phyloP scores from a whole-genome alignment of 2,888 invertebrate genomes.

The Hirtodrosophila confusa region DNA sequence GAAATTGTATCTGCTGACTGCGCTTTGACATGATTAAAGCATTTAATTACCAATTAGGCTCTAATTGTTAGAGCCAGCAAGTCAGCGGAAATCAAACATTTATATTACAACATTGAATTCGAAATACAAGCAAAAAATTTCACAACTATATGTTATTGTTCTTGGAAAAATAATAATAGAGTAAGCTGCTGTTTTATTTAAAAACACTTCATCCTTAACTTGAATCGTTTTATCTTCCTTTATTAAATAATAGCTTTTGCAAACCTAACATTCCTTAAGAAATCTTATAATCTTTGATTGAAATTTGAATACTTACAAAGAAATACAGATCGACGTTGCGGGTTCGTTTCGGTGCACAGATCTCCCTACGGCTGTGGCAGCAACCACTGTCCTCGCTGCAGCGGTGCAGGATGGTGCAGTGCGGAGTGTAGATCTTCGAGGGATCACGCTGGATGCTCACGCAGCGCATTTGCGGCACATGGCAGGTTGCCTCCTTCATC shows the following conservation, averaged over 20 bases:
- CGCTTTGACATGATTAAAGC: conserved; percentile 13
- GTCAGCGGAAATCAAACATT: conserved; percentile 19
- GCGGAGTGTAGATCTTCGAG: conserved; percentile 91
- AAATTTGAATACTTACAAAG: conserved; percentile 88
- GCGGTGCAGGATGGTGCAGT: conserved; percentile 93
- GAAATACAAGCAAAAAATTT: background rate
- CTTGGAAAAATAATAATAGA: no score
- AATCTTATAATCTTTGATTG: background rate
- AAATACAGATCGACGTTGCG: conserved; percentile 90
- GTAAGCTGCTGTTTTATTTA: no score
- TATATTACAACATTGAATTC: background rate
- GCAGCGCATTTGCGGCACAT: conserved; percentile 89
- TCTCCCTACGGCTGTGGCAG: conserved; percentile 89
- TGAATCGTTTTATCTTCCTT: no score
- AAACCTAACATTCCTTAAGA: no score
- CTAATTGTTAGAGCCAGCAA: background rate
- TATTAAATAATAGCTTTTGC: no score
- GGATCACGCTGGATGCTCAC: conserved; percentile 87
- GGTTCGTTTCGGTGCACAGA: conserved; percentile 91
- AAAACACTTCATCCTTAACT: no score
- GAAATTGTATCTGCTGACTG: background rate
- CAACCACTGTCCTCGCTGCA: conserved; percentile 95
- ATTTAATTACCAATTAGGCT: conserved; percentile 24
- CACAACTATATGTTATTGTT: background rate
- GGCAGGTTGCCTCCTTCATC: conserved; percentile 76